A percentile compares a stretch with the other conserved stretches of the same genome.
These are phyloP conservation scores for Lithophane semibrunnea DNA, from an alignment of 2,888 invertebrate species.

Conservation along the genomic window DNA sequence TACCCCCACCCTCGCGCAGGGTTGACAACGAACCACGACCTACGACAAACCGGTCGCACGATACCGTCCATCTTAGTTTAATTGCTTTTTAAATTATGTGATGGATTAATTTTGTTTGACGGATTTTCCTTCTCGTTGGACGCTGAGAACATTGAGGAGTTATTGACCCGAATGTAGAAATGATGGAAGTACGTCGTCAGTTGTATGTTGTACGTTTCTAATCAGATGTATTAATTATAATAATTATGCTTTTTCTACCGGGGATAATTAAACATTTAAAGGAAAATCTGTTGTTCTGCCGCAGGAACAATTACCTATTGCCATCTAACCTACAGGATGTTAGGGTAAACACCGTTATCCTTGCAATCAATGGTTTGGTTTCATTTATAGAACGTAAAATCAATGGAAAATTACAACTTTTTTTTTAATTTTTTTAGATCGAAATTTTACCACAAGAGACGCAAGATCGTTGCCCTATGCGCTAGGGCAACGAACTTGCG, in stretches of 20 bases:
- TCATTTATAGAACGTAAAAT: too few species aligned
- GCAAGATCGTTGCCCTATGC: too few species aligned
- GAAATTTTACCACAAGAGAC: too few species aligned
- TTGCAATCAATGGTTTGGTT: too few species aligned
- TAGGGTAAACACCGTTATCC: too few species aligned
- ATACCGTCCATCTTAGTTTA: conserved; percentile 69
- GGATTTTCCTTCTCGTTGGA: conserved; percentile 51
- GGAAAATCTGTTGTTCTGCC: not conserved
- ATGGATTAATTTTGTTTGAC: conserved; percentile 58
- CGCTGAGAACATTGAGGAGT: conserved; percentile 25
- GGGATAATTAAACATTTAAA: not conserved
- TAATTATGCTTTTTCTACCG: not conserved
- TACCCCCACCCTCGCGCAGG: conserved; percentile 82
- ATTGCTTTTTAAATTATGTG: conserved; percentile 72
- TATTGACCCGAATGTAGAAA: conserved; percentile 24
- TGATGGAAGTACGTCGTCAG: conserved; percentile 24
- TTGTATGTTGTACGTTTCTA: conserved; percentile 4
- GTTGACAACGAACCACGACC: conserved; percentile 79
- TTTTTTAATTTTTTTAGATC: too few species aligned
- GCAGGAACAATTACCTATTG: not conserved
- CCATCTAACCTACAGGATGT: too few species aligned
- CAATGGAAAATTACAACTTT: too few species aligned
- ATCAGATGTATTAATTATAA: not conserved
- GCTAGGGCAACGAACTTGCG: too few species aligned
- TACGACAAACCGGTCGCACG: conserved; percentile 74